Base-by-base conservation (phyloP, 2,797 vertebrate genomes). In the Gadopsis bispinosus region DNA sequence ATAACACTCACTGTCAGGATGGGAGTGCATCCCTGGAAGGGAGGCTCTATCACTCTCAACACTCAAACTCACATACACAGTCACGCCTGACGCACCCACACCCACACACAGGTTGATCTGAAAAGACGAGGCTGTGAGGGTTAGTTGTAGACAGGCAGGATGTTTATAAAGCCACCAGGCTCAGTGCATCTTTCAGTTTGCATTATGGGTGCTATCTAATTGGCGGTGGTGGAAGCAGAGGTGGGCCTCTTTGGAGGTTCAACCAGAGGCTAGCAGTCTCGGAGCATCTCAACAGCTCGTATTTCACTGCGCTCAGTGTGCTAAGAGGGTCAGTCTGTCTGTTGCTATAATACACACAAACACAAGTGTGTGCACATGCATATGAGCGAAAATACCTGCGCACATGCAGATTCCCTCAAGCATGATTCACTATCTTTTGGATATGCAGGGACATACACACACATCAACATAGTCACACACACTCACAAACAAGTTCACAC, bases 121-220 rank as follows among this genome's bases (percentile, higher is more conserved):
- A 63, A 75, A 54, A 73, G 73, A 76, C 51, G 29, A 79, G 77
- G 51, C 75, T 62, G 75, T 61, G 77, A 75, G 87, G 37, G 64
- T 61, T 13, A 29, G 56, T n/a, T 19, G 45, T 47, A 82, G 80
- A 83, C 82, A 66, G 80, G 80, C 87, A 92, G 86, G 87, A 89
- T 91, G 90, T 93, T 94, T 92, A 91, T 81, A 91, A 91, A 93
- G 84, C 86, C 84, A 82, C 77, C 82, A 54, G 86, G 84, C 84
- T 86, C 83, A 81, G 81, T 81, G 89, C 90, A 89, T 92, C 90
- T 84, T 91, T 93, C 92, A 87, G 88, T 82, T 85, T 87, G 85
- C 81, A 89, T 92, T 91, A 92, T 87, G 80, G 79, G 66, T 76
- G 75, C 80, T 77, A 74, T 93, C 88, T 94, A 92, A 95, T 92